These are phyloP conservation scores for Esperia sulphurella DNA, from an alignment of 2,888 invertebrate genomes.

Conservation along the genomic window DNA sequence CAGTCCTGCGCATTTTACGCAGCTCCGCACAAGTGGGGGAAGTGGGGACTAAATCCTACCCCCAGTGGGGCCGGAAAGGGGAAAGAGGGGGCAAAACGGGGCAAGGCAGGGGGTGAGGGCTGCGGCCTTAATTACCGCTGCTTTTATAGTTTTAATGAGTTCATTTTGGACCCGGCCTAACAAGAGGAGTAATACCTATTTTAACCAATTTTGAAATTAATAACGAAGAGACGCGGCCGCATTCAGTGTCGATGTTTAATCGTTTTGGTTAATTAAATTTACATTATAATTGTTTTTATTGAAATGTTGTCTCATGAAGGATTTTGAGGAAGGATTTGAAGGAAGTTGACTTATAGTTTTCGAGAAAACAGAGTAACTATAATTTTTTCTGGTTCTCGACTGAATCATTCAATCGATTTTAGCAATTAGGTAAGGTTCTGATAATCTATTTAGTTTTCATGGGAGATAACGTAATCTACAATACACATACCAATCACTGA, in stretches of 20 bases:
- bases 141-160: conserved; percentile 88
- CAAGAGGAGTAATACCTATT: conserved; percentile 78
- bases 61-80: conserved; percentile 35
- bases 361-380: no score
- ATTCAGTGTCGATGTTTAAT: conserved; percentile 11
- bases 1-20: conserved; percentile 17
- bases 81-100: conserved; percentile 29
- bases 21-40: conserved; percentile 30
- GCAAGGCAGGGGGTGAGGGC: conserved; percentile 37
- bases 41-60: conserved; percentile 45
- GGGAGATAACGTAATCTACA: no score
- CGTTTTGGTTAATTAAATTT: not conserved
- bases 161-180: conserved; percentile 83
- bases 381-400: no score
- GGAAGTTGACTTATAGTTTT: no score
- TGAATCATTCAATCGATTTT: no score
- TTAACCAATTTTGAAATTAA: conserved; percentile 79
- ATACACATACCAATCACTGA: no score
- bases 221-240: conserved; percentile 50
- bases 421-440: no score
- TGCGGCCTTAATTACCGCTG: conserved; percentile 83
- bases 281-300: not conserved
- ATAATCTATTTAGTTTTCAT: no score
- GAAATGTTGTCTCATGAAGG: not conserved
- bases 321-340: no score